Evolutionary conservation across 2,888 invertebrate genomes (phyloP), one percentile per base, ranked within the genome.

Genomic region (Acleris emargana): DNA sequence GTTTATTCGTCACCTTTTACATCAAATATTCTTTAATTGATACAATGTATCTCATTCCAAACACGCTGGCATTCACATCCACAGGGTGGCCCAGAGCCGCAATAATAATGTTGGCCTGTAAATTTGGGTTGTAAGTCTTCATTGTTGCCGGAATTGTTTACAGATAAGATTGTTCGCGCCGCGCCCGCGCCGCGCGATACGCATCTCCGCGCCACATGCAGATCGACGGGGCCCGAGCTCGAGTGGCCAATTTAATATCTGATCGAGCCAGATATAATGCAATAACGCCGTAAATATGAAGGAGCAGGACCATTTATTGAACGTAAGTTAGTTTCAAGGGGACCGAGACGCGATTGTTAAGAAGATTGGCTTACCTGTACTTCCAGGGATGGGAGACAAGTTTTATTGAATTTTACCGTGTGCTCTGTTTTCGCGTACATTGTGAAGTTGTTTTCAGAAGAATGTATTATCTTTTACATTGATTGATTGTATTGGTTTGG

Each of bases 211-310:
- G 54, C 50, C 55, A 51, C 25, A 60, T 51, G 69, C 79, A 82
- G 82, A 83, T 84, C 80, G 78, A 80, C 82, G 83, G 79, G 81
- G 83, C 77, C 77, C 83, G 75, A 79, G 77, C 78, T 74, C 75
- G 76, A 76, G 76, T 71, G 80, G 78, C 77, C 84, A 86, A 89
- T 87, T 87, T 87, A 85, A 86, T 89, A 85, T 88, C 87, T 86
- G 84, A 85, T 88, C 86, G 86, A 84, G 84, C 82, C 83, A 86
- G 88, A 88, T 84, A 83, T 80, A 78, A 81, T 77, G 74, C 82
- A 88, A 88, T 90, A 88, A 88, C 80, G 83, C 76, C 76, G 84
- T 84, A 88, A 89, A 89, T 87, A 88, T 86, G 84, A 80, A 82
- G 80, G 86, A 88, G 89, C 86, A 89, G 57, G 57, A 51, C 60